Conservation (phyloP, 2,888 invertebrate genomes). For the Caenorhabditis sulstoni region DNA sequence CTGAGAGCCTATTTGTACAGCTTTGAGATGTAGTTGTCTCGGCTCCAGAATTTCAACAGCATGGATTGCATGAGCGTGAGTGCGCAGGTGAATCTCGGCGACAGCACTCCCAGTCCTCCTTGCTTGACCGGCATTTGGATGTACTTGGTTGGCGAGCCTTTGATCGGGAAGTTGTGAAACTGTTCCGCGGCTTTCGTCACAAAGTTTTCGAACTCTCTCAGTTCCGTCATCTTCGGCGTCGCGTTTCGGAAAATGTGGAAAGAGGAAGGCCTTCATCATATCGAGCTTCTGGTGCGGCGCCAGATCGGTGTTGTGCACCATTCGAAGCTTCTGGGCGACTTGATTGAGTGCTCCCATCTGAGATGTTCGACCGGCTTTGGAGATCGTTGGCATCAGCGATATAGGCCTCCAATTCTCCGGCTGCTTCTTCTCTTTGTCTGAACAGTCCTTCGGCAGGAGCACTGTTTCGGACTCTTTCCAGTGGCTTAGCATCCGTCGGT, state of each 20-base stretch:
- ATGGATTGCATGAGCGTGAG: constrained; percentile 16
- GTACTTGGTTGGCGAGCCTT: constrained; percentile 18
- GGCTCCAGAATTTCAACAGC: constrained; percentile 25
- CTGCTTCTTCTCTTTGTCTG: constrained; percentile 18
- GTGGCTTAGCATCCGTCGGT: constrained; percentile 11
- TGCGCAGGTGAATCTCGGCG: constrained; percentile 7
- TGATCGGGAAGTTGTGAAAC: constrained; percentile 6
- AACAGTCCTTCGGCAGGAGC: constrained; percentile 19
- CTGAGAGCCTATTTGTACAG: constrained; percentile 14
- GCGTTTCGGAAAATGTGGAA: constrained; percentile 21
- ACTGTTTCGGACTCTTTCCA: constrained; percentile 37
- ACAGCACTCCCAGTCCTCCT: constrained; percentile 26
- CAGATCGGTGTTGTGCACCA: not conserved
- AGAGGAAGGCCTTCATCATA: constrained; percentile 14
- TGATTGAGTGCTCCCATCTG: constrained; percentile 17
- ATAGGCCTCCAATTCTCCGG: constrained; percentile 8
- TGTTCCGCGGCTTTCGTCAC: constrained; percentile 4
- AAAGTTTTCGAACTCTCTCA: constrained; percentile 11
- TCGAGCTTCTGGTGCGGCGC: constrained; percentile 31
- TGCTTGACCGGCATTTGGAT: constrained; percentile 14
- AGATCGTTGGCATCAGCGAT: constrained; percentile 4
- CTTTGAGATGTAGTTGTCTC: constrained; percentile 13
- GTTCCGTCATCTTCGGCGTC: constrained; percentile 6
- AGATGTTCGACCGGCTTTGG: constrained; percentile 10
- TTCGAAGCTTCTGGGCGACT: constrained; percentile 26